phyloP scores from a whole-genome alignment of 2,797 vertebrate genomes.

The Mormyrops boulengeri region DNA sequence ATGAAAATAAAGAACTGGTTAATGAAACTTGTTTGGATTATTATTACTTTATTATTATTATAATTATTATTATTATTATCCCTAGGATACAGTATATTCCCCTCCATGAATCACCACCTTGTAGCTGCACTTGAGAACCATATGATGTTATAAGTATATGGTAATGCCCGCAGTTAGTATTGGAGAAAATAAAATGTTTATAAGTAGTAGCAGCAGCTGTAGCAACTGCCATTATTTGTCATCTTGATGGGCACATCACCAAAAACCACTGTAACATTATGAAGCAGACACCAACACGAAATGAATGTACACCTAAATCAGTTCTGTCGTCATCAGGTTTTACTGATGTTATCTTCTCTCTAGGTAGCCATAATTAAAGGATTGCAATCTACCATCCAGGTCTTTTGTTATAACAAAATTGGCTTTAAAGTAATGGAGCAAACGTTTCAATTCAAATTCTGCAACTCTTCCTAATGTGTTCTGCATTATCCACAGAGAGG shows the following conservation, averaged over 20 bases:
- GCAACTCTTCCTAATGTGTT: not conserved
- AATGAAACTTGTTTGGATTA: not conserved
- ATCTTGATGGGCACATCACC: too few relatives aligned
- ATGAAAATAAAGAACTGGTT: conserved; percentile 53
- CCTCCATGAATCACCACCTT: not conserved
- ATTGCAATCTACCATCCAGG: not conserved
- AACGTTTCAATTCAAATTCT: not conserved
- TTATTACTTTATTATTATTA: not conserved
- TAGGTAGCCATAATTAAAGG: not conserved
- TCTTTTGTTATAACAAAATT: not conserved
- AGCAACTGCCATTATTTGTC: not conserved
- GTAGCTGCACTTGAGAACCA: not conserved
- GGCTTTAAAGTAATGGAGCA: not conserved
- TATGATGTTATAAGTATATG: not conserved
- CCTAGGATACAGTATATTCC: not conserved
- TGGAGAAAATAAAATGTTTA: not conserved
- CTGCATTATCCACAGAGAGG: not conserved
- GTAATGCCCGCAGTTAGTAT: not conserved
- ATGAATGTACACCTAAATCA: not conserved
- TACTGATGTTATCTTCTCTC: not conserved
- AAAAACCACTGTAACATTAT: not conserved
- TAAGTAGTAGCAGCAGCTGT: not conserved
- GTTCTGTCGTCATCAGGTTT: not conserved
- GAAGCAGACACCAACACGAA: not conserved
- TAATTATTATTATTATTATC: not conserved